A percentile compares a stretch with the other conserved stretches of the same genome.
Evolutionary conservation across 2,888 invertebrate genomes (phyloP).

Genomic region (Cryptocephalus moraei): DNA sequence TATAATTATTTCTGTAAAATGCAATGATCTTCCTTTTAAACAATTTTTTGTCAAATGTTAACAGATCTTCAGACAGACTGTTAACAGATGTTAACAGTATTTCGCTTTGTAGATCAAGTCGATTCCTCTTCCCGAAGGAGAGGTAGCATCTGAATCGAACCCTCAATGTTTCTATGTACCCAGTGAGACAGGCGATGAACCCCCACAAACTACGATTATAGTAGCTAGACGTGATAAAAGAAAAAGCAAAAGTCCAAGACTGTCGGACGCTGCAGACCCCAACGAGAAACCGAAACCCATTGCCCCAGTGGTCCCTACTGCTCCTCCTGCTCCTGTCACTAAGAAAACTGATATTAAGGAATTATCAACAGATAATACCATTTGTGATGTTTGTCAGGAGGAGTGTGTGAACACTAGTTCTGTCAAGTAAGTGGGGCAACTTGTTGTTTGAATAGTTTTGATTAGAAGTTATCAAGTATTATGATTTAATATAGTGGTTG

Average conservation of each 20-base stretch:
- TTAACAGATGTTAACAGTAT: no score
- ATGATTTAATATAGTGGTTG: neutral
- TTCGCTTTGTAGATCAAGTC: conserved; percentile 55
- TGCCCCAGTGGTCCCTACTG: neutral
- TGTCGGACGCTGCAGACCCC: conserved; percentile 1
- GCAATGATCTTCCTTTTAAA: neutral
- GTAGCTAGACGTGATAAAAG: conserved; percentile 7
- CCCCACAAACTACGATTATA: conserved; percentile 19
- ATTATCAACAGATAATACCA: conserved; percentile 12
- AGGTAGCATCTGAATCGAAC: conserved; percentile 49
- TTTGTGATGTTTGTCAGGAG: conserved; percentile 58
- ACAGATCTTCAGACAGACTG: neutral
- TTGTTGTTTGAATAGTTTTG: neutral
- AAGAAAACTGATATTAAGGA: no score
- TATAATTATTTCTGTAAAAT: neutral
- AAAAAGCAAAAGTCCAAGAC: conserved; percentile 14
- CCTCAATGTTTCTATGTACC: conserved; percentile 73
- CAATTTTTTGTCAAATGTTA: neutral
- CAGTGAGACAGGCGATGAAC: conserved; percentile 51
- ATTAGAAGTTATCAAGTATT: neutral
- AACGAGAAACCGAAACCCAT: conserved; percentile 2
- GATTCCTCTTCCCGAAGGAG: conserved; percentile 68
- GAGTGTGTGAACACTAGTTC: conserved; percentile 53
- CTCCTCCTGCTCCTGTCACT: no score
- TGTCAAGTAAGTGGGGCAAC: conserved; percentile 47